Conservation (phyloP, 2,888 invertebrate species). For the Drosophila greeni region DNA sequence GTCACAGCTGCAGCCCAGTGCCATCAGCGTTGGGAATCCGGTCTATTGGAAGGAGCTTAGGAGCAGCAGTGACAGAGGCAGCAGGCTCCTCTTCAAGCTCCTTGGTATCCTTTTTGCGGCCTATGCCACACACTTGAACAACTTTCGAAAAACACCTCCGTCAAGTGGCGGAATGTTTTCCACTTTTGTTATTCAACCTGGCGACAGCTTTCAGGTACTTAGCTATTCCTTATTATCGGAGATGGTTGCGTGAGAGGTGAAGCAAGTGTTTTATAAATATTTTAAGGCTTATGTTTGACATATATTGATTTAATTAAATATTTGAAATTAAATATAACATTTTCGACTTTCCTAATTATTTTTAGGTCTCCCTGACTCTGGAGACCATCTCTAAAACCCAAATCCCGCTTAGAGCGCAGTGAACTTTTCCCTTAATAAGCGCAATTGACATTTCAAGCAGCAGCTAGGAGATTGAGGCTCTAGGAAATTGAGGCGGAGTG, state of each 20-base stretch:
- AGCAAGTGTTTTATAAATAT: not conserved
- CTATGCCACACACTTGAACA: conserved; percentile 32
- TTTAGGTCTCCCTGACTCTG: not conserved
- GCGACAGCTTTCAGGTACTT: conserved; percentile 16
- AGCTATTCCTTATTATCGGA: conserved; percentile 5
- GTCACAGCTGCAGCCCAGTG: conserved; percentile 10
- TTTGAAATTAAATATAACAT: no score
- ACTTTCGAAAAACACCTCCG: conserved; percentile 42
- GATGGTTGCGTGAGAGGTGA: conserved; percentile 18
- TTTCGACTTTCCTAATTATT: not conserved
- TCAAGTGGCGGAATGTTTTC: conserved; percentile 39
- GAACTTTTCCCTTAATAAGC: conserved; percentile 66
- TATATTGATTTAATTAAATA: no score
- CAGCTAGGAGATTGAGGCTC: conserved; percentile 19
- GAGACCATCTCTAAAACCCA: conserved; percentile 17
- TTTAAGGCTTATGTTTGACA: no score
- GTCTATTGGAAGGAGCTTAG: conserved; percentile 28
- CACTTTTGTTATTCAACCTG: conserved; percentile 33
- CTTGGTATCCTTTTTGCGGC: conserved; percentile 2
- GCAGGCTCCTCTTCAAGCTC: not conserved
- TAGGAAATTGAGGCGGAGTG: conserved; percentile 24
- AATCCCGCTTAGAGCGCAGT: conserved; percentile 45
- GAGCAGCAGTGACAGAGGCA: not conserved
- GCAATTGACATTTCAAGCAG: conserved; percentile 63
- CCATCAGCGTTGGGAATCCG: conserved; percentile 9